These are phyloP conservation scores for Smittia sp. DNA, from an alignment of 2,888 invertebrate species.

Conservation along the genomic window DNA sequence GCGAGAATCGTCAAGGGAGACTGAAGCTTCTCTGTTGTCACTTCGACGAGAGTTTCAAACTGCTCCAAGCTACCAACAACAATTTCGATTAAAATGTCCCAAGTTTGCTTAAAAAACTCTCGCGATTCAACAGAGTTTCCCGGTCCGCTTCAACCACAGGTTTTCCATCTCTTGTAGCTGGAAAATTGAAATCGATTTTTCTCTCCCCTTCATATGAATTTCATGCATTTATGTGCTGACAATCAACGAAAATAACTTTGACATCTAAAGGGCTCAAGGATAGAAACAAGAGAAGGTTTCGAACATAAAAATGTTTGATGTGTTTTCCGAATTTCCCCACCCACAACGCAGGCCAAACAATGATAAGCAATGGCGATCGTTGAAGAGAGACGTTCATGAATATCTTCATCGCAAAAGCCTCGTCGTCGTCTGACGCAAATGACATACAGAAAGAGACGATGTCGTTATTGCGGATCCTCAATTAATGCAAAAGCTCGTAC, in stretches of 20 bases:
- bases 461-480: not conserved
- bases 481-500: not conserved
- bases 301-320: not conserved
- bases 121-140: not conserved
- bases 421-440: not conserved
- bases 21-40: too few relatives aligned
- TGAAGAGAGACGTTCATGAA: too few relatives aligned
- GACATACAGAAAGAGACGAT: not conserved
- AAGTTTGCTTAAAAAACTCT: too few relatives aligned
- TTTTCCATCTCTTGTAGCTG: not conserved
- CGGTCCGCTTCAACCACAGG: not conserved
- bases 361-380: not conserved
- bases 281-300: not conserved
- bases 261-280: not conserved
- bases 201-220: not conserved
- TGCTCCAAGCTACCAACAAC: too few relatives aligned
- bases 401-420: too few relatives aligned
- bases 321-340: not conserved
- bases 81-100: too few relatives aligned
- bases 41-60: too few relatives aligned
- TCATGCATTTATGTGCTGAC: not conserved
- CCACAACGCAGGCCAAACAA: not conserved
- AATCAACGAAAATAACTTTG: conserved; percentile 12
- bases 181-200: not conserved
- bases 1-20: too few relatives aligned